Evolutionary conservation across 2,113 vertebrate genomes (phyloP).

Genomic region (Euleptes europaea): DNA sequence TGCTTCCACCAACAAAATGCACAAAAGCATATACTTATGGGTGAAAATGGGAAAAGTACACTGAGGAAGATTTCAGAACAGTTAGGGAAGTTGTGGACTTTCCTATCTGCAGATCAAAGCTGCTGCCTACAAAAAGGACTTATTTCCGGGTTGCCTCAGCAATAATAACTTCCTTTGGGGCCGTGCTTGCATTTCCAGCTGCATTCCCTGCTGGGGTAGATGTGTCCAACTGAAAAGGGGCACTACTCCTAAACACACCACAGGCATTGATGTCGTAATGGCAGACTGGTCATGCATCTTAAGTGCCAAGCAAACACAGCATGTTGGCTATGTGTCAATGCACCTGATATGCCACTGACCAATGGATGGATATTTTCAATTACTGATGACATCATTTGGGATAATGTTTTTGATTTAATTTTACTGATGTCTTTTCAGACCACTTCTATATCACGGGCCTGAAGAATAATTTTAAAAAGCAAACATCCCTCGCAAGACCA

Average conservation of each 20-base stretch:
- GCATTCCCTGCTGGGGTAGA: not conserved
- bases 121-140: not conserved
- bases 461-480: conserved; percentile 46
- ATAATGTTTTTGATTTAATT: conserved; percentile 7
- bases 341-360: not conserved
- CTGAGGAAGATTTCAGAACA: not conserved
- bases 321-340: too few relatives aligned
- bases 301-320: not conserved
- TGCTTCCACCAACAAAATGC: not conserved
- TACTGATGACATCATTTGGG: not conserved
- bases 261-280: not conserved
- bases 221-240: not conserved
- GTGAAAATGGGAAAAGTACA: not conserved
- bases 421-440: conserved; percentile 38
- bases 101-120: not conserved
- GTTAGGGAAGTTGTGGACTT: not conserved
- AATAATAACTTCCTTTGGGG: not conserved
- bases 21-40: not conserved
- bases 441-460: conserved; percentile 38
- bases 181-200: not conserved
- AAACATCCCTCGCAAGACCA: conserved; percentile 28
- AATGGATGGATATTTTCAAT: not conserved
- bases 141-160: not conserved
- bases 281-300: not conserved
- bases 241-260: not conserved